Conservation (phyloP, 35 echinoderm and acorn worm genomes). For the Eucidaris tribuloides region DNA sequence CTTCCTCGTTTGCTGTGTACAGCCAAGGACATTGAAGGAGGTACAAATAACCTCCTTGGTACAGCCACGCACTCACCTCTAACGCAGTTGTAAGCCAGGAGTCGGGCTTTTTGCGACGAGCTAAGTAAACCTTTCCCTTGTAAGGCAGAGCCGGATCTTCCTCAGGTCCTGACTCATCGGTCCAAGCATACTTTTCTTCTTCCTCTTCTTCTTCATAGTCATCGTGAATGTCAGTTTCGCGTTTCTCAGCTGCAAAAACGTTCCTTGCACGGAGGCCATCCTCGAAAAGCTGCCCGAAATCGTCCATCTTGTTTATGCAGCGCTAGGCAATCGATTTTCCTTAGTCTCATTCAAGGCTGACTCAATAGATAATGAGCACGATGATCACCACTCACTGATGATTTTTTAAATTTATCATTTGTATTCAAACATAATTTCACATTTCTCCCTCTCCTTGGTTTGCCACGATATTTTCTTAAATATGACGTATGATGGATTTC, state of each 20-base stretch:
- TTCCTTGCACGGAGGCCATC: constrained; percentile 10
- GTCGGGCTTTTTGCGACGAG: constrained; percentile 93
- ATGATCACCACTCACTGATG: no score
- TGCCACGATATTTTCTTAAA: no score
- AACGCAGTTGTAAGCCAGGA: constrained; percentile 45
- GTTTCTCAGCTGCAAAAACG: neutral
- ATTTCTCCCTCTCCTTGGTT: no score
- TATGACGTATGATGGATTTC: no score
- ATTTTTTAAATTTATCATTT: no score
- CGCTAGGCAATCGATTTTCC: neutral
- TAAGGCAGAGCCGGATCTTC: constrained; percentile 79
- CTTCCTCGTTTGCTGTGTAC: no score
- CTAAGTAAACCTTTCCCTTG: constrained; percentile 89
- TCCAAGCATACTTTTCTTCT: constrained; percentile 45
- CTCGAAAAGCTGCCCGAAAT: neutral
- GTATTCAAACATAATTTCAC: no score
- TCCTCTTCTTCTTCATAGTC: constrained; percentile 37
- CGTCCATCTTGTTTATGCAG: constrained; percentile 6
- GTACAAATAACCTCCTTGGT: no score
- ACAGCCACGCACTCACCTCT: no score
- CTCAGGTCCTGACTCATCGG: constrained; percentile 67
- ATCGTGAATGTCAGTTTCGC: neutral
- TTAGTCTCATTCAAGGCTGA: no score
- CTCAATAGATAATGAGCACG: no score
- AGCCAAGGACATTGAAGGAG: no score